Conservation (phyloP, 2,113 vertebrate genomes). For the Mellivora capensis region DNA sequence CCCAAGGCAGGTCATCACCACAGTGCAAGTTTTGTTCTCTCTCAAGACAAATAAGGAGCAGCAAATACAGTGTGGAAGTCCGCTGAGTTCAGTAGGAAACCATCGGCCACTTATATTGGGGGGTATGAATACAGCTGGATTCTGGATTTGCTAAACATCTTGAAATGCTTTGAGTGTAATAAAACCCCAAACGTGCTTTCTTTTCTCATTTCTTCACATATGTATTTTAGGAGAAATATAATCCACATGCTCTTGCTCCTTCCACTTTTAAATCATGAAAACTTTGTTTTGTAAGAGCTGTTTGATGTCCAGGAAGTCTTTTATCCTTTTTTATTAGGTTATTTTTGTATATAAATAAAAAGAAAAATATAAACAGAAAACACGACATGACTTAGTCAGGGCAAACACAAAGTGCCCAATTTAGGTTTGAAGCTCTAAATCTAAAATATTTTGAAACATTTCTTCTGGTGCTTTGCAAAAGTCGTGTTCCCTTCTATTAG, state of each 20-base stretch:
- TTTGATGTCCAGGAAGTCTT: constrained; percentile 55
- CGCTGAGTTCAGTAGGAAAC: neutral
- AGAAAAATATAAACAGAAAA: constrained; percentile 38
- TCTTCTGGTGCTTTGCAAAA: neutral
- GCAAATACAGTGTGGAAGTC: neutral
- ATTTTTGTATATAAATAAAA: constrained; percentile 26
- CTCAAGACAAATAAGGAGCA: neutral
- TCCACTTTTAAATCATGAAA: constrained; percentile 63
- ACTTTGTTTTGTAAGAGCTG: constrained; percentile 41
- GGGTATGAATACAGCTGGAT: neutral
- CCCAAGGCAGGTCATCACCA: neutral
- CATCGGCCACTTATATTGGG: neutral
- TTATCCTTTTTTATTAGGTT: constrained; percentile 49
- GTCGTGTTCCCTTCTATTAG: neutral
- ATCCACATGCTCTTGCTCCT: constrained; percentile 36
- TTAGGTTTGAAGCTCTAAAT: neutral
- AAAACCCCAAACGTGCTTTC: constrained; percentile 35
- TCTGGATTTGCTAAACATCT: constrained; percentile 3
- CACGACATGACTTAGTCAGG: neutral
- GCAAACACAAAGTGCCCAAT: neutral
- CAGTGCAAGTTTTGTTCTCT: neutral
- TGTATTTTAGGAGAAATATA: constrained; percentile 55
- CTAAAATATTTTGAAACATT: neutral
- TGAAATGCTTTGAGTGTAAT: constrained; percentile 36
- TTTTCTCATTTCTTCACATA: neutral